Evolutionary conservation across 2,797 vertebrate genomes (phyloP).

Genomic region (Takifugu ocellatus): DNA sequence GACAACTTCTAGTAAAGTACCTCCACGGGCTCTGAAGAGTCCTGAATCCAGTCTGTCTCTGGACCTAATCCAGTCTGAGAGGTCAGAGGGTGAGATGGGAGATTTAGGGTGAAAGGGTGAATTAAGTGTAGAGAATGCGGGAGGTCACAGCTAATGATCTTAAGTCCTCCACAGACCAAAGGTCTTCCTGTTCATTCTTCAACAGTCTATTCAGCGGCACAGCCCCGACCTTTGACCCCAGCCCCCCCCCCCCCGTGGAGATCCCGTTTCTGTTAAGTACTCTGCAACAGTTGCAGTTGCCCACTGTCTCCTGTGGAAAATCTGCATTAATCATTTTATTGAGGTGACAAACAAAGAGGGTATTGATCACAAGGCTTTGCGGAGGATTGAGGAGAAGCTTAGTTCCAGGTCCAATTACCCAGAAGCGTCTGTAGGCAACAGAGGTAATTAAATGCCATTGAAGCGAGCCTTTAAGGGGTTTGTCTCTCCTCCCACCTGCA

Average conservation of each 20-base stretch:
- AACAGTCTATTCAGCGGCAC: constrained; percentile 44
- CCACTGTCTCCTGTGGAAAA: constrained; percentile 4
- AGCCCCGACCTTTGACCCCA: constrained; percentile 34
- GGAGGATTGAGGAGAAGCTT: not conserved
- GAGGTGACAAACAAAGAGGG: too few relatives aligned
- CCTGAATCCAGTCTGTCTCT: constrained; percentile 21
- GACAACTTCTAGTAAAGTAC: too few relatives aligned
- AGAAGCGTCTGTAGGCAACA: not conserved
- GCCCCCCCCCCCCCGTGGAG: constrained; percentile 18
- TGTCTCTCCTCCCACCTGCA: too few relatives aligned
- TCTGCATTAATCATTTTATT: not conserved
- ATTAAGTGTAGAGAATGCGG: constrained; percentile 32
- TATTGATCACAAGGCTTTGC: not conserved
- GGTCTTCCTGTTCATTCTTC: constrained; percentile 51
- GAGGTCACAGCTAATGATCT: constrained; percentile 65
- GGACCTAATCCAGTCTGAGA: constrained; percentile 25
- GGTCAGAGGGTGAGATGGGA: constrained; percentile 5
- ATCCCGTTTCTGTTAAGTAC: not conserved
- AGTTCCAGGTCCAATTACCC: not conserved
- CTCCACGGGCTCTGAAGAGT: not conserved
- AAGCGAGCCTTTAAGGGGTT: not conserved
- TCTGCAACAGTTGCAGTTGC: constrained; percentile 14
- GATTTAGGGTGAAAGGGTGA: constrained; percentile 45
- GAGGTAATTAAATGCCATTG: not conserved
- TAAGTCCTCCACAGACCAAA: constrained; percentile 64